Evolutionary conservation across 2,888 invertebrate species (phyloP), one percentile per base, ranked within the genome.

Genomic region (Crematogaster levior): DNA sequence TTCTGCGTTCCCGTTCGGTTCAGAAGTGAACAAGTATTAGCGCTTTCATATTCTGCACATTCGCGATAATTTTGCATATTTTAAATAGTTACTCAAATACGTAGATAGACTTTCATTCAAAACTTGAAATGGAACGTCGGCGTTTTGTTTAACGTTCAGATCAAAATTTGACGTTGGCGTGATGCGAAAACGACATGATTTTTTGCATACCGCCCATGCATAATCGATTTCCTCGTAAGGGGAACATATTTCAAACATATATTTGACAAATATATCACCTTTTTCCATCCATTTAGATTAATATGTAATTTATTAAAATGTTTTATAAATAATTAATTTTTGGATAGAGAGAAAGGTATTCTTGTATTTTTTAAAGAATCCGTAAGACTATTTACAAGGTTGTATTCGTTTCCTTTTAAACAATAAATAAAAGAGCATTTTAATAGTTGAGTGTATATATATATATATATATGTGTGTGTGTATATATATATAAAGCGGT

Each of bases 1-100:
- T 63, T 63, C 37, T 60, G 72, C 74, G 34, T 61, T 43, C 15
- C 58, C 37, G 65, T n/a, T n/a, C 51, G 60, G 24, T 34, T 37
- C 63, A 4, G 12, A 74, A 48, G 21, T 27, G 72, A 75, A 75
- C 51, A 66, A 75, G 75, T 75, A 51, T 4, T 51, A 37, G 37
- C 40, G n/a, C 27, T 40, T 51, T 18, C 24, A 61, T 63, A 27
- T 51, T 53, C n/a, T 15, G 66, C 66, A 40, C 51, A 15, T 18
- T 24, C 53, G 21, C 15, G 40, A 65, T 30, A 37, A 65, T 65
- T 27, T 34, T 51, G 51, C 12, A 34, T 24, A 48, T 48, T 74
- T 48, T 48, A 61, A 46, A 34, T 56, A 37, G 15, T 48, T 34
- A 21, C 10, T 51, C 9, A 24, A 34, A 18, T 15, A 9, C 1